Evolutionary conservation across 2,113 vertebrate genomes (phyloP), one percentile per base, ranked within the genome.

Genomic region (Zosterops pallidus): DNA sequence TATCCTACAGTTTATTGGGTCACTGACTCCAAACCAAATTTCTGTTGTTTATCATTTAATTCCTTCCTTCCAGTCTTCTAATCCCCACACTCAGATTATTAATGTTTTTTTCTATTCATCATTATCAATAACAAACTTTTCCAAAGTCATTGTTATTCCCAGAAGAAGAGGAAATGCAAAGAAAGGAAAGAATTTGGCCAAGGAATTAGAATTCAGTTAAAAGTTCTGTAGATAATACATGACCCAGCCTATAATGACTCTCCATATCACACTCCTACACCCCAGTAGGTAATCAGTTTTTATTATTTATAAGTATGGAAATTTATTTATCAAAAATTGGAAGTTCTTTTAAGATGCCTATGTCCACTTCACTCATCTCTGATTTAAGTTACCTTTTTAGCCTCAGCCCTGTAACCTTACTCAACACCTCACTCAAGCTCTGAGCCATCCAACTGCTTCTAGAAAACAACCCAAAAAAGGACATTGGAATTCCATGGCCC

Each of bases 401-500:
- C n/a, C 28, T 41, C 18, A 74, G 55, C 37, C 9, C 71, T 52
- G 24, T 3, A 64, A 64, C 18, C 23, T 74, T 53, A 76, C 14
- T 26, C 20, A 65, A 12, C 26, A 29, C 9, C 52, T 70, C 70
- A 47, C 31, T 72, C 57, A 42, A 46, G 46, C 20, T 8, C 8
- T 57, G 49, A 69, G 6, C 52, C 63, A 68, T 13, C 11, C 39
- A 39, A 12, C 5, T 4, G 8, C n/a, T n/a, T 26, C 14, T 79
- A 25, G 18, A 86, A 62, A 86, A 86, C 9, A 1, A 80, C 22
- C 21, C 47, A 35, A 28, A 39, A 65, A 57, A 37, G 6, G 37
- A 25, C 0, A 28, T 8, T 1, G 1, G 9, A 46, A 25, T 47
- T 75, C 35, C 28, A 26, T 76, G 15, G 19, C 2, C 13, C 5